Conservation (phyloP, 2,888 invertebrate genomes). For the Hydrotaea diabolus region DNA sequence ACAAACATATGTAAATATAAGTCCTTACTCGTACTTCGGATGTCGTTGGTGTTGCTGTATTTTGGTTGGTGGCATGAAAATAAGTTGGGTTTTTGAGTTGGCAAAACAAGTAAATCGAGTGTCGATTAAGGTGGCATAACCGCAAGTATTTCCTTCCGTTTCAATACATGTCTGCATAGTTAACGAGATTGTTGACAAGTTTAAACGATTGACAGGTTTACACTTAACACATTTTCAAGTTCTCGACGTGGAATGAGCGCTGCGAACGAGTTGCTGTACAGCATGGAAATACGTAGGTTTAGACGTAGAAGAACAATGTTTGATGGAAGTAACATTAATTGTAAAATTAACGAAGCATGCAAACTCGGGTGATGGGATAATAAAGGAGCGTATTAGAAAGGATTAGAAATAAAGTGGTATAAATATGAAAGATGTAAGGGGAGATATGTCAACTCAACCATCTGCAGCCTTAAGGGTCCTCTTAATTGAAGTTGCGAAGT, state of each 20-base stretch:
- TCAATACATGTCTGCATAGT: constrained; percentile 58
- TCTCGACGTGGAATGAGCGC: background rate
- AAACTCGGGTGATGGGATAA: background rate
- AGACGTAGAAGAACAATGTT: constrained; percentile 27
- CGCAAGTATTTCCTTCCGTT: constrained; percentile 68
- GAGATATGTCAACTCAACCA: no score
- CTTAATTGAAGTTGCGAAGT: no score
- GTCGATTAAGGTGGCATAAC: constrained; percentile 68
- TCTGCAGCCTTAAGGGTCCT: no score
- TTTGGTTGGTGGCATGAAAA: constrained; percentile 14
- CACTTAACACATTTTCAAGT: constrained; percentile 52
- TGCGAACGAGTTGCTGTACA: background rate
- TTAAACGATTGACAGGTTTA: constrained; percentile 67
- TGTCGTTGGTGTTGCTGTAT: background rate
- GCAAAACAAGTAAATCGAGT: constrained; percentile 67
- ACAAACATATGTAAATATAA: constrained; percentile 8
- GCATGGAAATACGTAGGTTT: background rate
- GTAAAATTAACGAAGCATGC: constrained; percentile 25
- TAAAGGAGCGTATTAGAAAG: background rate
- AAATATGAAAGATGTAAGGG: no score
- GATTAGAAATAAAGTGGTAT: no score
- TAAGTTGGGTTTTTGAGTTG: constrained; percentile 36
- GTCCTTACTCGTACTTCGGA: constrained; percentile 8
- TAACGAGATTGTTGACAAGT: constrained; percentile 67
- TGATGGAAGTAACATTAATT: constrained; percentile 57